Evolutionary conservation across 2,113 vertebrate genomes (phyloP).

Genomic region (Varanus komodoensis): DNA sequence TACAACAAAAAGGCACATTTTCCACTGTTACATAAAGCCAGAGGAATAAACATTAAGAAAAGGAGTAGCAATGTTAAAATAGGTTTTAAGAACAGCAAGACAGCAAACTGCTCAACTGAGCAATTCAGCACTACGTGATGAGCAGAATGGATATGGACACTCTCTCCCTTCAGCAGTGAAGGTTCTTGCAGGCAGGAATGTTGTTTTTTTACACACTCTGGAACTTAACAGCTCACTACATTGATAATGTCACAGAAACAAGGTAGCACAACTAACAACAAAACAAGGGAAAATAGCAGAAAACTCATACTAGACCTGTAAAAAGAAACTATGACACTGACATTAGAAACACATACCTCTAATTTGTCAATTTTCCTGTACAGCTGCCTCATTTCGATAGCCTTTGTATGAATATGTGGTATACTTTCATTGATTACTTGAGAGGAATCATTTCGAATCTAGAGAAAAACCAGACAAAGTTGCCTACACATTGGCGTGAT

Average conservation of each 20-base stretch:
- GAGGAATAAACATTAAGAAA: neutral
- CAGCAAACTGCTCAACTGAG: too few relatives aligned
- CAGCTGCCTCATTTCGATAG: constrained; percentile 90
- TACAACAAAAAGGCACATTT: neutral
- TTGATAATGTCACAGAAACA: neutral
- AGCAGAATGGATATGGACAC: neutral
- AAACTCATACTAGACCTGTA: neutral
- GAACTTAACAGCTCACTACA: neutral
- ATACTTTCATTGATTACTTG: constrained; percentile 93
- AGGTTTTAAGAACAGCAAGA: neutral
- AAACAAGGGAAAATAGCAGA: neutral
- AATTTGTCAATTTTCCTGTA: constrained; percentile 92
- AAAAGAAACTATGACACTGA: neutral
- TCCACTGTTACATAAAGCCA: neutral
- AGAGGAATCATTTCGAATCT: constrained; percentile 92
- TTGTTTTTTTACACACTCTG: neutral
- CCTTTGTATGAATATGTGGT: constrained; percentile 90
- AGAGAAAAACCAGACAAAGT: constrained; percentile 29
- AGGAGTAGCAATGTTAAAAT: neutral
- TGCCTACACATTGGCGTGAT: neutral
- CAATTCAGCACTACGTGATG: too few relatives aligned
- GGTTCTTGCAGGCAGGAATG: neutral
- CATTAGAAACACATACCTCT: constrained; percentile 78
- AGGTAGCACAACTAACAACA: neutral
- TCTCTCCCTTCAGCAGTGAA: neutral